Conservation (phyloP, 1,140 invertebrate genomes). For the Macrostomum lignano region DNA sequence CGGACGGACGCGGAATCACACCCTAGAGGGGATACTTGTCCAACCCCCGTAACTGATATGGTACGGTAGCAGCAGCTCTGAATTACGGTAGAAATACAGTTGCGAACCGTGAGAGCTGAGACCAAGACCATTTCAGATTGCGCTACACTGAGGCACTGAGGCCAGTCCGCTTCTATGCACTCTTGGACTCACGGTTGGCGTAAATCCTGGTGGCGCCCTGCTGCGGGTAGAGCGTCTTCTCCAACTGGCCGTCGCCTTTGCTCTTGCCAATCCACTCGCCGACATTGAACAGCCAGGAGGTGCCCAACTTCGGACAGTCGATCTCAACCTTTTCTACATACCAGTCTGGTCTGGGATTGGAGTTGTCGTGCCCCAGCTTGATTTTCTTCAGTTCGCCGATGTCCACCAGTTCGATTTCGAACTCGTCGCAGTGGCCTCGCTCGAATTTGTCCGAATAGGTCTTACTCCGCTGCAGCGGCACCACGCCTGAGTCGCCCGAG, state of each 20-base stretch:
- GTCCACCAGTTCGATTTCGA: slow-evolving; percentile 16
- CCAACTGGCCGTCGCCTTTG: slow-evolving; percentile 19
- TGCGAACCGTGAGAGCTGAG: too few species aligned
- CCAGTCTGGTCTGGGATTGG: slow-evolving; percentile 18
- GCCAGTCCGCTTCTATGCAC: too few species aligned
- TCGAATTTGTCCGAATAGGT: slow-evolving; percentile 7
- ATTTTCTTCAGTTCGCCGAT: slow-evolving; percentile 26
- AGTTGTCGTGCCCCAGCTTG: slow-evolving; percentile 17
- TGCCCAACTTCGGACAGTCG: slow-evolving; percentile 15
- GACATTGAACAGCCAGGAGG: slow-evolving; percentile 21
- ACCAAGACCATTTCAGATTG: too few species aligned
- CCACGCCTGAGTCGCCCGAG: slow-evolving; percentile 12
- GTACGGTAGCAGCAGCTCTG: too few species aligned
- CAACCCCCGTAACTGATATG: too few species aligned
- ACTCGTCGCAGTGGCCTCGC: slow-evolving; percentile 6
- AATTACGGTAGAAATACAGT: too few species aligned
- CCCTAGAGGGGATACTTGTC: too few species aligned
- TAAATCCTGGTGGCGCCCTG: too few species aligned
- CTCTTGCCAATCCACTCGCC: slow-evolving; percentile 21
- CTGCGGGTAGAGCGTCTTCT: slow-evolving; percentile 21
- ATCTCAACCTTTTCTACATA: slow-evolving; percentile 17
- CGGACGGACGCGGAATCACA: too few species aligned
- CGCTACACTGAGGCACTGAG: too few species aligned
- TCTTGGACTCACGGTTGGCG: too few species aligned
- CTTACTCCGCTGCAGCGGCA: slow-evolving; percentile 6